phyloP scores from a whole-genome alignment of 2,113 vertebrate species.

The Pterocles orientalis region DNA sequence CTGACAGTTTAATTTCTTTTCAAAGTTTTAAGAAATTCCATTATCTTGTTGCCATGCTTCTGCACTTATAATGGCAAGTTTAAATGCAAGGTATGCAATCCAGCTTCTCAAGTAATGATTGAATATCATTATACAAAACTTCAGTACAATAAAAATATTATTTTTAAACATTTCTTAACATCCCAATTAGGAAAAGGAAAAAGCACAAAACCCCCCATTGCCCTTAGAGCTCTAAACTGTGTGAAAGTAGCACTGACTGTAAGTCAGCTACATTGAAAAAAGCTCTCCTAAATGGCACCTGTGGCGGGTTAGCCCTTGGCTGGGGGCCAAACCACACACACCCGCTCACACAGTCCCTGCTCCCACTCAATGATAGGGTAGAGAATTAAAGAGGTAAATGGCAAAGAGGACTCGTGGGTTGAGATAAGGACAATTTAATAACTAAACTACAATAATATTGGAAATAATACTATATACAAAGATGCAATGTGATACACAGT shows the following conservation, averaged over 20 bases:
- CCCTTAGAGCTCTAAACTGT: background rate
- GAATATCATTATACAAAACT: background rate
- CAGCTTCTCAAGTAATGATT: background rate
- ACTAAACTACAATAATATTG: too few species aligned
- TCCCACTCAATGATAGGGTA: too few species aligned
- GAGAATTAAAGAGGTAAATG: too few species aligned
- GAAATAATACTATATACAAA: too few species aligned
- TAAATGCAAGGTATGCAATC: conserved; percentile 13
- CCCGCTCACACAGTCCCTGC: too few species aligned
- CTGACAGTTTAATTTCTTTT: conserved; percentile 19
- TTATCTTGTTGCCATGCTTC: conserved; percentile 4
- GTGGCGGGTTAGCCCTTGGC: too few species aligned
- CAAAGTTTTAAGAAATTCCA: conserved; percentile 12
- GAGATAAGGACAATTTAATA: too few species aligned
- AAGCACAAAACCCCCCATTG: fast-evolving
- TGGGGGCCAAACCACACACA: too few species aligned
- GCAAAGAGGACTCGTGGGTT: too few species aligned
- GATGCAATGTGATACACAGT: too few species aligned
- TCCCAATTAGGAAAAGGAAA: background rate
- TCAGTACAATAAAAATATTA: background rate
- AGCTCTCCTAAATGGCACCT: background rate
- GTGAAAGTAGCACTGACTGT: background rate
- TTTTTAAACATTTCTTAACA: background rate
- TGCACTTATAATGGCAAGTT: background rate
- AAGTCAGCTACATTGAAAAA: background rate